A percentile compares a stretch with the other conserved stretches of the same genome.
phyloP scores from a whole-genome alignment of 2,888 invertebrate species.

The Trachelus iudaicus region DNA sequence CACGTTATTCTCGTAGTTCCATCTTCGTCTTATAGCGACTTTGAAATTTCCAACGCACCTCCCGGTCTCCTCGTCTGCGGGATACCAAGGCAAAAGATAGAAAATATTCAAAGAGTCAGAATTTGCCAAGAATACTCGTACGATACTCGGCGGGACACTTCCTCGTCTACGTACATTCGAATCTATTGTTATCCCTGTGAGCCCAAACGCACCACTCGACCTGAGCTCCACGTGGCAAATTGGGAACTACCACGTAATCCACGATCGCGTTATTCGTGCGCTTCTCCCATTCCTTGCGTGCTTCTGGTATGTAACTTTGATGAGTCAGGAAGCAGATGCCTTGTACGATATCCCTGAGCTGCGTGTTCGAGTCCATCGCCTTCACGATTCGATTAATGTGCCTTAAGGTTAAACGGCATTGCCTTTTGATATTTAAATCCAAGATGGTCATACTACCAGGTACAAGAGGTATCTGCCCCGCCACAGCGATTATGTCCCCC shows the following conservation, averaged over 20 bases:
- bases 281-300: constrained; percentile 83
- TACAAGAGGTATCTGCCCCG: constrained; percentile 92
- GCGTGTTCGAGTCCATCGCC: constrained; percentile 82
- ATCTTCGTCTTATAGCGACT: constrained; percentile 84
- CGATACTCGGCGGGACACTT: neutral
- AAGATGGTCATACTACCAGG: constrained; percentile 83
- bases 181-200: constrained; percentile 86
- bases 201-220: constrained; percentile 97
- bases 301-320: constrained; percentile 76
- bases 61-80: constrained; percentile 89
- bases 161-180: constrained; percentile 77
- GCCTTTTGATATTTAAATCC: constrained; percentile 81
- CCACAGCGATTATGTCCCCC: constrained; percentile 85
- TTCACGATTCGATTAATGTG: constrained; percentile 86
- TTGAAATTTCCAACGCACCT: constrained; percentile 85
- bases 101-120: neutral
- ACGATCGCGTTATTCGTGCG: constrained; percentile 88
- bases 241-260: constrained; percentile 86
- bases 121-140: neutral
- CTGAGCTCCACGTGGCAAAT: constrained; percentile 81
- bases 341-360: constrained; percentile 84
- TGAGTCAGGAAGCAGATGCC: constrained; percentile 89
- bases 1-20: constrained; percentile 91
- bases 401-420: constrained; percentile 85
- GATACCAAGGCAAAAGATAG: neutral